These are phyloP conservation scores for Cepphus grylle DNA, from an alignment of 2,113 vertebrate species.

Conservation along the genomic window DNA sequence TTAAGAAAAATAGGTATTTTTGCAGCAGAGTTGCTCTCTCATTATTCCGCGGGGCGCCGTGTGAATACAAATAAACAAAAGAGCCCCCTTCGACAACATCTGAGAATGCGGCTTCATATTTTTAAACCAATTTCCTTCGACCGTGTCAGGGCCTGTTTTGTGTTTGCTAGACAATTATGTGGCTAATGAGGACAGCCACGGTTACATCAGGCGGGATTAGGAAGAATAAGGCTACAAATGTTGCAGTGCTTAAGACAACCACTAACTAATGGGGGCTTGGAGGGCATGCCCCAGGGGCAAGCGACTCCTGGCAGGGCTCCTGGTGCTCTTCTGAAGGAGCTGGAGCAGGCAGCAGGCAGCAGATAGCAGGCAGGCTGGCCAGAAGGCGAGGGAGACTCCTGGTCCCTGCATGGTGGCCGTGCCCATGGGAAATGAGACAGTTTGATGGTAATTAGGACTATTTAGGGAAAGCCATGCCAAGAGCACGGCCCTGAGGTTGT, in stretches of 20 bases:
- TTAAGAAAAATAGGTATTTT: background rate
- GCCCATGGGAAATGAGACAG: background rate
- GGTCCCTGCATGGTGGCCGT: background rate
- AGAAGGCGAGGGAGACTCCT: background rate
- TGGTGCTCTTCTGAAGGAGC: background rate
- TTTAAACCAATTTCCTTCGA: conserved; percentile 63
- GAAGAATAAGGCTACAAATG: conserved; percentile 43
- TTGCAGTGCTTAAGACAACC: conserved; percentile 19
- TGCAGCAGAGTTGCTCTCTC: background rate
- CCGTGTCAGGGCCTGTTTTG: conserved; percentile 59
- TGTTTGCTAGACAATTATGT: conserved; percentile 64
- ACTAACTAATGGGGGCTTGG: conserved; percentile 10
- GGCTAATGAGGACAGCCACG: conserved; percentile 64
- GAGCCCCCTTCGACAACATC: background rate
- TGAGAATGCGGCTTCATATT: conserved; percentile 20
- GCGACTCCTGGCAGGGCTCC: background rate
- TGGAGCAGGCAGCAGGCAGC: background rate
- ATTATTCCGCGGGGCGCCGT: background rate
- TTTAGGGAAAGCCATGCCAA: background rate
- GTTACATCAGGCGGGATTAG: conserved; percentile 53
- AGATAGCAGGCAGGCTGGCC: background rate
- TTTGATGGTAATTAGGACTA: background rate
- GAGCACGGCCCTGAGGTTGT: background rate
- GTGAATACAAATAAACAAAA: conserved; percentile 44
- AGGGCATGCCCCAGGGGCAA: background rate